Base-by-base conservation (phyloP, 2,797 vertebrate genomes). In the Octomys mimax region DNA sequence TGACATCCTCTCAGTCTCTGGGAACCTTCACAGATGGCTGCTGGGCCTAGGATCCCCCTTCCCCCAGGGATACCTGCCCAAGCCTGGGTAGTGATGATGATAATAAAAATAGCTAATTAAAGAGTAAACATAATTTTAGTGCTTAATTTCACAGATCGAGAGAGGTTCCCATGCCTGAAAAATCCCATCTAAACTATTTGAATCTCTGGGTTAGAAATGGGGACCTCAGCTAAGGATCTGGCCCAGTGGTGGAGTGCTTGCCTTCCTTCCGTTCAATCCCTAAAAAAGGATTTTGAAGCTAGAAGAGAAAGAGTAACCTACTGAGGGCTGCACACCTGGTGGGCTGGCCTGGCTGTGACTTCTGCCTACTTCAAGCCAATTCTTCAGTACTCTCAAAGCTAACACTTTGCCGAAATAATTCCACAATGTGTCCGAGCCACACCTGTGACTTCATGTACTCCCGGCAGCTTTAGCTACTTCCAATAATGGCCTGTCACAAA, bases 191-290 rank as follows among this genome's bases (percentile, higher is more conserved):
- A 79, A 80, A 70, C 39, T 61, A 0, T 92, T 91, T 84, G 66
- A 86, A 90, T 68, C 57, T 12, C 33, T 78, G 7, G 28, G 77
- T 92, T 80, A 62, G 80, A 87, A 70, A 59, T 79, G 31, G 95
- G 19, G 4, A 42, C 26, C 18, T 77, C 1, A 28, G 26, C 46
- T 18, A 14, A 1, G 13, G 26, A 49, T 49, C 26, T 77, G 73
- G 28, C 26, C 49, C 42, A 57, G 54, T 57, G 16, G 54, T 18
- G 16, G 16, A 57, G 54, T 57, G 14, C 54, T 57, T 52, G 18
- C 16, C 75, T 52, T 24, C 28, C 28, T 78, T 11, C 14, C 14
- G 33, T 78, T 78, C 75, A 52, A 78, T 49, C 13, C 73, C 42
- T 18, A 49, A 42, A 73, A 42, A 26, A 75, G 13, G 8, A 24